phyloP scores from a whole-genome alignment of 2,113 vertebrate species.

The Pseudorhombus dupliciocellatus region DNA sequence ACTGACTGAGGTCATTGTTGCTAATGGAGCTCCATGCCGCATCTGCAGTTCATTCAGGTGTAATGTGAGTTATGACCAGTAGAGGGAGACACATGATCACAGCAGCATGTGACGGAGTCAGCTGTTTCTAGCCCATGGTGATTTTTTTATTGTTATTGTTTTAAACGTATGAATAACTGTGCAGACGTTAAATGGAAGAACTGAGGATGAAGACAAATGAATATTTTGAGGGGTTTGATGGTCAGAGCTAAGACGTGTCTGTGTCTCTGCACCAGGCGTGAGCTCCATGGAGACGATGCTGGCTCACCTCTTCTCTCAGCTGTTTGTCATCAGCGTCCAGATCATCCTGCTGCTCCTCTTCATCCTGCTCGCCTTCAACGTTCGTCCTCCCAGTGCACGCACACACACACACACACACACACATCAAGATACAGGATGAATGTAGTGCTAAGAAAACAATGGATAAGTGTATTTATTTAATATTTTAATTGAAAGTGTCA shows the following conservation, averaged over 20 bases:
- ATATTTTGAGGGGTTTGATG: too few species aligned
- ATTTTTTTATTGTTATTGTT: not conserved
- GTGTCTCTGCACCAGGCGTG: slow-evolving; percentile 68
- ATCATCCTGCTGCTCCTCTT: slow-evolving; percentile 82
- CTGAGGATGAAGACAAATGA: too few species aligned
- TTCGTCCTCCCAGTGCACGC: slow-evolving; percentile 23
- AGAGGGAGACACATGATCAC: slow-evolving; percentile 55
- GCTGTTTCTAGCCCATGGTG: not conserved
- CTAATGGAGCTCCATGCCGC: not conserved
- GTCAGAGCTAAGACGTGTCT: not conserved
- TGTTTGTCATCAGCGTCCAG: slow-evolving; percentile 84
- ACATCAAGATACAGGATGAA: not conserved
- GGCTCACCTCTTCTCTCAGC: slow-evolving; percentile 84
- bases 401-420: slow-evolving; percentile 2
- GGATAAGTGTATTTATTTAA: not conserved
- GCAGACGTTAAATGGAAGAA: too few species aligned
- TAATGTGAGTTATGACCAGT: slow-evolving; percentile 39
- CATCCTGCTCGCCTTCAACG: slow-evolving; percentile 82
- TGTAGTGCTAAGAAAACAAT: not conserved
- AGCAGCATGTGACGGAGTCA: not conserved
- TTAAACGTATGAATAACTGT: not conserved
- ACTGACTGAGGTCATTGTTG: too few species aligned
- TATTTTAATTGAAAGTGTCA: not conserved
- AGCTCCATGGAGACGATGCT: slow-evolving; percentile 83
- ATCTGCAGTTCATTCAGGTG: not conserved